A percentile compares a stretch with the other conserved stretches of the same genome.
Evolutionary conservation across 2,113 vertebrate genomes (phyloP).

Genomic region (Rhipidura dahli): DNA sequence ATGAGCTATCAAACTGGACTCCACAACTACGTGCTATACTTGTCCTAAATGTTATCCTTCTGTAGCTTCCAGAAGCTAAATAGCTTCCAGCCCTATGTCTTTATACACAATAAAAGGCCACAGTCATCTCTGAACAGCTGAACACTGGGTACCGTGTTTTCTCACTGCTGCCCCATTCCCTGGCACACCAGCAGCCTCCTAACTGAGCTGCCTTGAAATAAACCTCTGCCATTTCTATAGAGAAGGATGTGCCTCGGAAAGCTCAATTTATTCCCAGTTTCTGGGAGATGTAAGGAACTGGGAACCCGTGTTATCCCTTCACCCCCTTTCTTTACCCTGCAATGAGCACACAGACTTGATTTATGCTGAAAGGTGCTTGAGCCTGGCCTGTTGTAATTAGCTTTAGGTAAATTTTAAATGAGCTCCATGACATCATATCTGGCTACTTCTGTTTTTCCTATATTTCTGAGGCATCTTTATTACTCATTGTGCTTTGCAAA

Average conservation of each 20-base stretch:
- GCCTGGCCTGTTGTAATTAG: neutral
- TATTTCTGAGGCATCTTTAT: neutral
- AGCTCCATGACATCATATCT: conserved; percentile 12
- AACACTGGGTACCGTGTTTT: neutral
- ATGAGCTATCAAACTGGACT: neutral
- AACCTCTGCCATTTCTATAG: neutral
- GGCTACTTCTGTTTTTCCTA: neutral
- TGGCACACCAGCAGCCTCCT: fast-evolving
- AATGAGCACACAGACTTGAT: neutral
- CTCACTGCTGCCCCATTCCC: neutral
- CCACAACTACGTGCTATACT: neutral
- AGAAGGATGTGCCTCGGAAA: neutral
- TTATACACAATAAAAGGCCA: neutral
- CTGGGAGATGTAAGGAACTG: neutral
- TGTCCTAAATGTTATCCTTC: neutral
- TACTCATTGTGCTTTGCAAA: neutral
- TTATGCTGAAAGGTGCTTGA: neutral
- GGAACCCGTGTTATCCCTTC: neutral
- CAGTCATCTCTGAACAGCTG: neutral
- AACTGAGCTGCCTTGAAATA: neutral
- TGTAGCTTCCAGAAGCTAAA: neutral
- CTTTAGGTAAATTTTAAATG: neutral
- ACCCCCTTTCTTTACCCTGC: neutral
- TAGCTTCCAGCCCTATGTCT: neutral
- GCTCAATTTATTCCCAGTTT: neutral